Conservation (phyloP, 2,797 vertebrate species). For the Poecilia velifera region DNA sequence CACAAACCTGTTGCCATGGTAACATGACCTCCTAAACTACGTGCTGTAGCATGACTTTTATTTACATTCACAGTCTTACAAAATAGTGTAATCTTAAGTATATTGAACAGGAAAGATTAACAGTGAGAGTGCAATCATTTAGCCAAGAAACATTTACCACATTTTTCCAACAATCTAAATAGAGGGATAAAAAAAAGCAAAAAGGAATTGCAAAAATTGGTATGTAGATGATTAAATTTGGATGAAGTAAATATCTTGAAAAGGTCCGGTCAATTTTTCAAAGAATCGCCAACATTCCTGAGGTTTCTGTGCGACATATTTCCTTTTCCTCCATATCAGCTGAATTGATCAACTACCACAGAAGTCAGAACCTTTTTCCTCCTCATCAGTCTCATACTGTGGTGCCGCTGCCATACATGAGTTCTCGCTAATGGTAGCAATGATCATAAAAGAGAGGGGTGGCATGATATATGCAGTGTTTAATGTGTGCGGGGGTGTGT, state of each 20-base stretch:
- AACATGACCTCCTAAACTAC: no score
- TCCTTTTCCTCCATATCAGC: not conserved
- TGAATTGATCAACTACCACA: not conserved
- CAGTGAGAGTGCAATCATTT: not conserved
- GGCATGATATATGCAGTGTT: constrained; percentile 17
- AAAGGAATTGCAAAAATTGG: not conserved
- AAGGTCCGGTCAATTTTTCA: not conserved
- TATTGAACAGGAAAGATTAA: not conserved
- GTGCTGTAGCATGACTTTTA: no score
- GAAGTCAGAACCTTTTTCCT: not conserved
- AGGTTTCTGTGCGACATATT: not conserved
- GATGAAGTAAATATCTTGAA: not conserved
- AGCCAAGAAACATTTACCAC: not conserved
- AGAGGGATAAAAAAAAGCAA: not conserved
- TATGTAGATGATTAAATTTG: not conserved
- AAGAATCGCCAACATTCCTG: not conserved
- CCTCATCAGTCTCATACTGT: not conserved
- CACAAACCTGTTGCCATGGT: no score
- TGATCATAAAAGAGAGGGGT: constrained; percentile 7
- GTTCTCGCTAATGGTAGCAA: constrained; percentile 13
- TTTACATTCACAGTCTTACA: not conserved
- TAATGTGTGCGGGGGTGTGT: constrained; percentile 14
- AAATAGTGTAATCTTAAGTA: not conserved
- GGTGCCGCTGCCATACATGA: not conserved
- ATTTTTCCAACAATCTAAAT: not conserved